A percentile compares a stretch with the other conserved stretches of the same genome.
Evolutionary conservation across 2,797 vertebrate genomes (phyloP).

Genomic region (Enteromius treurensis): DNA sequence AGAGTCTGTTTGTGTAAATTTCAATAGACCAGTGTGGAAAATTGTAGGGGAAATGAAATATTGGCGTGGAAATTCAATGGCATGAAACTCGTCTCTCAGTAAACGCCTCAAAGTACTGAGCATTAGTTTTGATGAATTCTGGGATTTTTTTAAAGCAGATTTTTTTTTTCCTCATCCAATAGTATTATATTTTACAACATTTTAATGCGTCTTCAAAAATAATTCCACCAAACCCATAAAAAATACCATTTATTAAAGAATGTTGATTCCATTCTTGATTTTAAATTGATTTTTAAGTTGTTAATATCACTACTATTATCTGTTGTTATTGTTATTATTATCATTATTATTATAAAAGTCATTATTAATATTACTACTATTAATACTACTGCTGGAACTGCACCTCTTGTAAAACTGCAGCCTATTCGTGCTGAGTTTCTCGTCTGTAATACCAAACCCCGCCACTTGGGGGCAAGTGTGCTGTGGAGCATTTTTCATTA

Average conservation of each 20-base stretch:
- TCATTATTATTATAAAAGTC: constrained; percentile 67
- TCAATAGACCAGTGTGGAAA: constrained; percentile 4
- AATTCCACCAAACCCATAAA: background rate
- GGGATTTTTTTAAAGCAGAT: constrained; percentile 51
- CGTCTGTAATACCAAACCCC: constrained; percentile 80
- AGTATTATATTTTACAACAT: constrained; percentile 73
- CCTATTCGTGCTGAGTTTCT: constrained; percentile 80
- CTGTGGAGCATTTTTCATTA: constrained; percentile 84
- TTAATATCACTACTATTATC: constrained; percentile 77
- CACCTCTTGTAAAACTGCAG: constrained; percentile 77
- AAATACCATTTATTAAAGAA: constrained; percentile 70
- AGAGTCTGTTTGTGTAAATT: background rate
- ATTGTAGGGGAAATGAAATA: background rate
- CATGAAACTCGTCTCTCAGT: constrained; percentile 2
- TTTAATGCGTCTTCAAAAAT: constrained; percentile 61
- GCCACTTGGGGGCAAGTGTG: constrained; percentile 83
- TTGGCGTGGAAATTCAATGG: background rate
- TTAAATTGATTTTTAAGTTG: constrained; percentile 66
- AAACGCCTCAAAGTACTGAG: constrained; percentile 16
- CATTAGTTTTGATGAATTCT: constrained; percentile 12
- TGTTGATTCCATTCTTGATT: constrained; percentile 73
- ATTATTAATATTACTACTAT: constrained; percentile 76
- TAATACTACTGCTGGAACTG: constrained; percentile 81
- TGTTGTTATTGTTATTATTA: constrained; percentile 73
- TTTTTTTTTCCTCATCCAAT: constrained; percentile 66